Evolutionary conservation across 2,888 invertebrate species (phyloP), one percentile per base, ranked within the genome.

Genomic region (Homarus gammarus): DNA sequence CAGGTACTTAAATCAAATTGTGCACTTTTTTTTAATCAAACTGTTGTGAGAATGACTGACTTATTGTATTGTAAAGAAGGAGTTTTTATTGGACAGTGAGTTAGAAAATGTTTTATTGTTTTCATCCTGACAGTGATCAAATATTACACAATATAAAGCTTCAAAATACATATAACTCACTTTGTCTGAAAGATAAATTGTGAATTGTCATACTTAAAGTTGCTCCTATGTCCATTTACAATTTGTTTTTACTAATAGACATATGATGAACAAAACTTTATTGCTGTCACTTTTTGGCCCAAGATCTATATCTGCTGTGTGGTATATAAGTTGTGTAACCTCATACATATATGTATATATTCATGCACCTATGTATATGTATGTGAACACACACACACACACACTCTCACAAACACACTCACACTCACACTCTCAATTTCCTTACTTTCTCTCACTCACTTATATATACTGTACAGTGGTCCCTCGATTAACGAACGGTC

Each of bases 1-100:
- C 78, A 83, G 88, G 88, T 89, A 88, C 87, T 77, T 82, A 79
- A 89, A 89, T 89, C 88, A 89, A 89, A 89, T 89, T 83, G n/a
- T 79, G 15, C 51, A 31, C 33, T 70, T 31, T 73, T 78, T 78
- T 89, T 64, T 70, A 84, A 78, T 70, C 40, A 84, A 77, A 51
- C 49, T 75, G 84, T 83, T 77, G 84, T 75, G 84, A 83, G 77
- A 89, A 78, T 84, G 44, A 83, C 68, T 78, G 83, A 89, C 61
- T 38, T 72, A 81, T 64, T 88, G 86, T 86, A 84, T 51, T 68
- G 38, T 84, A 64, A 84, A 75, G 44, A 40, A 44, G 27, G 44
- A 51, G 51, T 51, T 72, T 68, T 72, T 70, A 72, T 51, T 72
- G 49, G 49, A 75, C n/a, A 33, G 56, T 73, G 40, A 73, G 72